Evolutionary conservation across 2,797 vertebrate species (phyloP).

Genomic region (Ataeniobius toweri): DNA sequence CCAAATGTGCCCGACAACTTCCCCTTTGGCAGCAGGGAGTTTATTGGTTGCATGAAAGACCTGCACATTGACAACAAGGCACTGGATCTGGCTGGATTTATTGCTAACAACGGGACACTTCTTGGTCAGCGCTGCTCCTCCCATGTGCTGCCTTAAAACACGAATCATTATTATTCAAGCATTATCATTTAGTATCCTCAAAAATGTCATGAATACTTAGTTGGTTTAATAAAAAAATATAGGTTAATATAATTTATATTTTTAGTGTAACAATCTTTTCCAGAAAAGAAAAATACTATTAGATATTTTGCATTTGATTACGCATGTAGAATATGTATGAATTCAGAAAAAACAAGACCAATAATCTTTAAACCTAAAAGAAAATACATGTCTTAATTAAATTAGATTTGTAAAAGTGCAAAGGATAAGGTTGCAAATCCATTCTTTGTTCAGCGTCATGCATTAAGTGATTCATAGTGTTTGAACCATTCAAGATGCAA

Average conservation of each 20-base stretch:
- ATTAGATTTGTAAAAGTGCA: not conserved
- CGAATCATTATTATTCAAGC: not conserved
- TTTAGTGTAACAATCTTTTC: not conserved
- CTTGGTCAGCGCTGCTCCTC: conserved; percentile 81
- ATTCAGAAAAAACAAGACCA: not conserved
- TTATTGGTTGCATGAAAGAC: conserved; percentile 96
- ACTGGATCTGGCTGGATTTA: conserved; percentile 92
- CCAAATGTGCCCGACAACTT: conserved; percentile 97
- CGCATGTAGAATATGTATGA: too few relatives aligned
- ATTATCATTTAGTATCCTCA: not conserved
- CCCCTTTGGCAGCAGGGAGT: conserved; percentile 90
- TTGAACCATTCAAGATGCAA: not conserved
- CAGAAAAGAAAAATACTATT: not conserved
- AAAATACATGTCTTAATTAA: not conserved
- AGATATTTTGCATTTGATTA: too few relatives aligned
- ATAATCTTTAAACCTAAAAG: not conserved
- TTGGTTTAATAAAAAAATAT: not conserved
- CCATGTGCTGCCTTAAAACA: not conserved
- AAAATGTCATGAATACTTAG: not conserved
- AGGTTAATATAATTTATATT: not conserved
- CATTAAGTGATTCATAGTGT: not conserved
- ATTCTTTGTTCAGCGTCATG: not conserved
- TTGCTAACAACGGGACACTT: conserved; percentile 93
- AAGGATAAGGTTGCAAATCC: not conserved
- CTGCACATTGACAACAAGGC: conserved; percentile 92